Base-by-base conservation (phyloP, 2,888 invertebrate genomes). In the Margaritifera margaritifera region DNA sequence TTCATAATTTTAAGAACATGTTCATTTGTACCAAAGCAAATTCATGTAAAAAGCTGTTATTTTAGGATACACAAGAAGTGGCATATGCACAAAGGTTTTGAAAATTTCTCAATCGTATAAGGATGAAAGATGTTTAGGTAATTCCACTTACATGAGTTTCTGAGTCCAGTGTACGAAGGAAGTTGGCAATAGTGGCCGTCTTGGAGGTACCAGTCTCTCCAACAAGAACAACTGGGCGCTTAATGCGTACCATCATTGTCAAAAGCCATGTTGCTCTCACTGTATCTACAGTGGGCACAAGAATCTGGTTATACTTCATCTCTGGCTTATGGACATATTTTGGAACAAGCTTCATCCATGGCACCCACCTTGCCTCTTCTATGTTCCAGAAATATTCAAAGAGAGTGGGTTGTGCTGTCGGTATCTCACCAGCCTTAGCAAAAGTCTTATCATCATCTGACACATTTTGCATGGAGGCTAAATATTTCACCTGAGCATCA, bases 121-220 rank as follows among this genome's bases (percentile, higher is more conserved):
- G 3, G 15, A 42, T 11, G 15, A 42, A 42, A 15, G 11, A 11
- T 42, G 11, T 50, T n/a, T 52, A 20, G 6, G 4, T 51, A 31
- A 54, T 31, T 59, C 52, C 6, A 76, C 84, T 92, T 86, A 95
- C 95, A 89, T 92, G 84, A 57, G 83, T 75, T 11, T 89, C 88
- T 53, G 80, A 82, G 72, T 94, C 93, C 50, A 97, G 87, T 69
- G 93, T 93, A 59, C 94, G 92, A 62, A 97, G 90, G 89, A 95
- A 96, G 86, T 95, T 94, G 65, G 93, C 93, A 68, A 96, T 94
- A 62, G 96, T 95, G 0, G 97, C 96, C 0, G 96, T 96, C 91
- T 97, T 97, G 0, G 96, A 96, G 1, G 96, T 96, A 11, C 97
- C 97, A 0, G 96, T 95, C 83, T 97, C 96, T 0, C 97, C 97